phyloP scores from a whole-genome alignment of 2,888 invertebrate species.

The Phengaris arion region DNA sequence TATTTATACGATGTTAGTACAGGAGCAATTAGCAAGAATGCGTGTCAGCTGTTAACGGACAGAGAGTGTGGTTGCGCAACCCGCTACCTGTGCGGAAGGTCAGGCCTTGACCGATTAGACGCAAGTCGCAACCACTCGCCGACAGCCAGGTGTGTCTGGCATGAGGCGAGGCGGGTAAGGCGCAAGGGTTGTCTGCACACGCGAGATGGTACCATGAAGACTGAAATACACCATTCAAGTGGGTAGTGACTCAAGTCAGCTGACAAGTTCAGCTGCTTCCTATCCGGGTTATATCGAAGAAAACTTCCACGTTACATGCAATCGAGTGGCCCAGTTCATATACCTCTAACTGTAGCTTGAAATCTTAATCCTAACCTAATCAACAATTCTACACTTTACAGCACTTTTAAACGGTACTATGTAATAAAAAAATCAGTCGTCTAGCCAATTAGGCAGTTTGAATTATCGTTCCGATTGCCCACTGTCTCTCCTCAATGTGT shows the following conservation, averaged over 20 bases:
- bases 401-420: too few species aligned
- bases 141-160: not conserved
- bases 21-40: constrained; percentile 4
- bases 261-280: not conserved
- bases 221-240: too few species aligned
- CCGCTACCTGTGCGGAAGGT: constrained; percentile 16
- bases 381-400: too few species aligned
- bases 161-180: too few species aligned
- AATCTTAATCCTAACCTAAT: too few species aligned
- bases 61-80: constrained; percentile 8
- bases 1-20: not conserved
- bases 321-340: not conserved
- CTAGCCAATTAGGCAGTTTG: too few species aligned
- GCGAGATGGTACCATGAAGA: not conserved
- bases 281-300: not conserved
- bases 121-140: not conserved
- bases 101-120: constrained; percentile 22
- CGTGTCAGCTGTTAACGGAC: constrained; percentile 12
- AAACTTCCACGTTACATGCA: not conserved
- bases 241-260: not conserved
- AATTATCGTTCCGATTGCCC: too few species aligned
- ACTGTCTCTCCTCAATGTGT: too few species aligned
- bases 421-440: too few species aligned
- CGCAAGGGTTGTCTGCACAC: too few species aligned
- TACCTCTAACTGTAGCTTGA: not conserved